Evolutionary conservation across 2,888 invertebrate species (phyloP), one percentile per base, ranked within the genome.

Genomic region (Resseliella maxima): DNA sequence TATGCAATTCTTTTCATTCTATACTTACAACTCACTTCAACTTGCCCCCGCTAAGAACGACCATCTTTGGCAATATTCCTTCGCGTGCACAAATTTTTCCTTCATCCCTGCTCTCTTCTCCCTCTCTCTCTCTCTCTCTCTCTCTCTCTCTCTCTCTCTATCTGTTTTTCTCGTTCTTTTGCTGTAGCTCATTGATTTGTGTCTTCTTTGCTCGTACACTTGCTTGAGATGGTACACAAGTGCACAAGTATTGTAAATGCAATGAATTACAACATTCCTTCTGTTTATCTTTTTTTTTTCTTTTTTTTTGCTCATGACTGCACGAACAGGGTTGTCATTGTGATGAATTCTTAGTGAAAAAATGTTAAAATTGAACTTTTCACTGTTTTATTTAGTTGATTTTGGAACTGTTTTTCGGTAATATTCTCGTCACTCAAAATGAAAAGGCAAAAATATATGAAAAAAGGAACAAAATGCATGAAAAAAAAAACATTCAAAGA

Each of bases 261-360:
- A 59, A 59, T 72, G 72, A 72, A 72, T 72, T 72, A 72, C 72
- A 72, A 72, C 72, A 72, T 72, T 72, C 35, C 59, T 59, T 59
- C 24, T 72, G 72, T 72, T 27, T 31, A 31, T 27, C 35, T 72
- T 35, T 72, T 72, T 27, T 1, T 59, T 59, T 24, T 59, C 27
- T 27, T 5, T 2, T 59, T n/a, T 50, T 2, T 50, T 6, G 5
- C 15, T 59, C 59, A 24, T 59, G 59, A 59, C 72, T 72, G 31
- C 27, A 72, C 59, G 35, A 72, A 72, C 72, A 72, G 72, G 72
- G 72, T 35, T 72, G 72, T 72, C 31, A 31, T 72, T 72, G 59
- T 59, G 59, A 59, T 59, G 59, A 12, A 27, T 59, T 59, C 27
- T 31, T 31, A 31, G 59, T 24, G 24, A n/a, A 59, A 59, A 59